These are phyloP conservation scores for Seriola quinqueradiata DNA, from an alignment of 2,113 vertebrate genomes.

Conservation along the genomic window DNA sequence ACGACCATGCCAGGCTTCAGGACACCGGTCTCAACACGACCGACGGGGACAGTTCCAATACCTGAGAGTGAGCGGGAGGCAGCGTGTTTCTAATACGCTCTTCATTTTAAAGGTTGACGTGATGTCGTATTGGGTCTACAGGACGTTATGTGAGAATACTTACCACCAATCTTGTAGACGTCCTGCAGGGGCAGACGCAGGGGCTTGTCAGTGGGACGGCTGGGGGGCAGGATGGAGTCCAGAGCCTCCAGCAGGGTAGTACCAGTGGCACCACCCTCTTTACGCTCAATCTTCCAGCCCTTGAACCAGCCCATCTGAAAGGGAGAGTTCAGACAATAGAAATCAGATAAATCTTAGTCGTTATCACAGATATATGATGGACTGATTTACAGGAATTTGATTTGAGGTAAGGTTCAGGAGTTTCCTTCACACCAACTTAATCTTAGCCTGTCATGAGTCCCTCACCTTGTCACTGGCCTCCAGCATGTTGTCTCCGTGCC, in stretches of 20 bases:
- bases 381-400: too few species aligned
- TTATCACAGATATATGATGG: background rate
- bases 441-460: background rate
- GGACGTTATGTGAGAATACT: conserved; percentile 5
- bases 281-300: conserved; percentile 87
- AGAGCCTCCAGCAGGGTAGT: conserved; percentile 85
- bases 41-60: conserved; percentile 87
- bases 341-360: background rate
- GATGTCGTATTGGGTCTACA: background rate
- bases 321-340: background rate
- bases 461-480: conserved; percentile 82
- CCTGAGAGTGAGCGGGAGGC: conserved; percentile 59
- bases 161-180: conserved; percentile 87
- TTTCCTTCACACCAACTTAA: too few species aligned
- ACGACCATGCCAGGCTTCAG: conserved; percentile 88
- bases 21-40: conserved; percentile 86
- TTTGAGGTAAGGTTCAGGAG: too few species aligned
- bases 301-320: conserved; percentile 89
- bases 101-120: too few species aligned
- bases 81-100: too few species aligned
- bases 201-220: conserved; percentile 83
- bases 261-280: conserved; percentile 80
- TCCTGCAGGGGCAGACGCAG: conserved; percentile 87
- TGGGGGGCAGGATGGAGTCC: conserved; percentile 84
- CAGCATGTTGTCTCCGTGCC: conserved; percentile 89